A percentile compares a stretch with the other conserved stretches of the same genome.
Conservation (phyloP, 1,140 invertebrate species). For the Battus philenor region DNA sequence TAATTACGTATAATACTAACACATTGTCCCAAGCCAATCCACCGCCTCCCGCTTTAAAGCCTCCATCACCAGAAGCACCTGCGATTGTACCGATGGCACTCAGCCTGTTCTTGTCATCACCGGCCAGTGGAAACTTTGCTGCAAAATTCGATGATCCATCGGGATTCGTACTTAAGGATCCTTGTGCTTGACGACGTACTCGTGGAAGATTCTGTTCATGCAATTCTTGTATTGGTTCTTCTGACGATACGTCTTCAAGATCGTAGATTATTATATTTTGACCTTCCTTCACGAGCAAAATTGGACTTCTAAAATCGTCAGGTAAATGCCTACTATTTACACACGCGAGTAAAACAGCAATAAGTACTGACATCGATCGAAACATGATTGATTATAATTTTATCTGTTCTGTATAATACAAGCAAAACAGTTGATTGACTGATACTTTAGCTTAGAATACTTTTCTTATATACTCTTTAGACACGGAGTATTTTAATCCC, state of each 20-base stretch:
- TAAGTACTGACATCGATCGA: conserved; percentile 8
- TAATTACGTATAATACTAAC: too few relatives aligned
- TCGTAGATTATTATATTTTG: neutral
- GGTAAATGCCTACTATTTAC: conserved; percentile 1
- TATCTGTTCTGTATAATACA: too few relatives aligned
- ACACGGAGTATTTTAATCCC: too few relatives aligned
- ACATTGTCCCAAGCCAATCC: conserved; percentile 38
- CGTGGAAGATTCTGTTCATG: conserved; percentile 15
- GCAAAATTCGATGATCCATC: conserved; percentile 31
- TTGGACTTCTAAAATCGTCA: neutral
- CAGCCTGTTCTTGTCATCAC: conserved; percentile 31
- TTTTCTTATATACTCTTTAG: too few relatives aligned
- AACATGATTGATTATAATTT: neutral
- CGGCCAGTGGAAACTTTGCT: conserved; percentile 30
- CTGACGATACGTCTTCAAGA: conserved; percentile 16
- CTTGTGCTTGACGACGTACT: conserved; percentile 26
- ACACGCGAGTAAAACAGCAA: conserved; percentile 8
- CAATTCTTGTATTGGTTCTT: conserved; percentile 16
- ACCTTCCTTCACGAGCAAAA: conserved; percentile 1
- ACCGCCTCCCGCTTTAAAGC: conserved; percentile 23
- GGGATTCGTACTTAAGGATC: conserved; percentile 29
- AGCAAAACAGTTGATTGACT: too few relatives aligned
- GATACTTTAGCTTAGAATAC: too few relatives aligned
- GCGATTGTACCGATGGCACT: conserved; percentile 29
- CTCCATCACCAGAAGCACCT: conserved; percentile 19